Percentiles rank a stretch among this genome's conserved stretches.
Evolutionary conservation across 2,888 invertebrate genomes (phyloP).

Genomic region (Acanthosepion esculentum): DNA sequence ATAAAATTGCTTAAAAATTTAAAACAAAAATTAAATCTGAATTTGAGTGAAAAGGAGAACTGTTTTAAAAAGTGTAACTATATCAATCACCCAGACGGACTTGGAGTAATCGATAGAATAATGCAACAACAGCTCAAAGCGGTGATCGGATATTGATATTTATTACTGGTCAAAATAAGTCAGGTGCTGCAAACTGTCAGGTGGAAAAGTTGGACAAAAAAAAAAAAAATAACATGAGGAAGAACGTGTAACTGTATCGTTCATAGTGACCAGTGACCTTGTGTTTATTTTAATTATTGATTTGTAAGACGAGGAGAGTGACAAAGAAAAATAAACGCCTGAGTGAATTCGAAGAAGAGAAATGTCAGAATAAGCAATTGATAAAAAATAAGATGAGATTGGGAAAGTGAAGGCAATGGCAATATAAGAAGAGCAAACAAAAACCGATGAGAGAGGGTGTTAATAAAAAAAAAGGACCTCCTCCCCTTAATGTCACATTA

Average conservation of each 20-base stretch:
- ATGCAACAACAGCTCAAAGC: background rate
- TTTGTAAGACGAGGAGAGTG: too few species aligned
- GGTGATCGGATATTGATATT: background rate
- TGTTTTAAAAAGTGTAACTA: background rate
- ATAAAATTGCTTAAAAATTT: background rate
- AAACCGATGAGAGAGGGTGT: too few species aligned
- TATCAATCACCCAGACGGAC: background rate
- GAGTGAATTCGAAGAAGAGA: too few species aligned
- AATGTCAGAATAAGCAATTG: too few species aligned
- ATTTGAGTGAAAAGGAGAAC: background rate
- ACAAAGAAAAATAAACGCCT: too few species aligned
- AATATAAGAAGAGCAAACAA: too few species aligned
- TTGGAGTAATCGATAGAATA: background rate
- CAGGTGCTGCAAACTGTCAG: background rate
- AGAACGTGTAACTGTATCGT: background rate
- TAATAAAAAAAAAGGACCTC: too few species aligned
- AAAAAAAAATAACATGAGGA: background rate
- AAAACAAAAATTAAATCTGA: background rate
- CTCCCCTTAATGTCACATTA: too few species aligned
- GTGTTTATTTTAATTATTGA: too few species aligned
- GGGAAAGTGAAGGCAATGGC: too few species aligned
- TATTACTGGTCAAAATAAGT: background rate
- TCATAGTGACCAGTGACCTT: too few species aligned
- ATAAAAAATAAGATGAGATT: too few species aligned
- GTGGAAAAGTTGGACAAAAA: background rate